Evolutionary conservation across 2,113 vertebrate genomes (phyloP).

Genomic region (Apodemus sylvaticus): DNA sequence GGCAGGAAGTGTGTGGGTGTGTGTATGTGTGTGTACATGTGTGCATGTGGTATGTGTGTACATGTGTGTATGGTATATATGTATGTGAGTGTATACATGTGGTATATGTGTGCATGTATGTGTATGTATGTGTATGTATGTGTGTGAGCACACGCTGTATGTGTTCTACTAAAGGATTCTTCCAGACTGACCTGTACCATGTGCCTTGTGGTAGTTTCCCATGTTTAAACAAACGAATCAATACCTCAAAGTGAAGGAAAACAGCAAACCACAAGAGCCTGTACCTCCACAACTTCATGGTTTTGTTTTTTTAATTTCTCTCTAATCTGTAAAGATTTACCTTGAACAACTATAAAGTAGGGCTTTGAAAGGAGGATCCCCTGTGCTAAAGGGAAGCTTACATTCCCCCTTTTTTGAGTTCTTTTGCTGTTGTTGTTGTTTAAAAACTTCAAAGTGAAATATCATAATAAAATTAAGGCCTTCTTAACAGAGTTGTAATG

Average conservation of each 20-base stretch:
- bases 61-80: background rate
- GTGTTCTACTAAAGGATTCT: background rate
- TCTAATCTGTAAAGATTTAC: slow-evolving; percentile 8
- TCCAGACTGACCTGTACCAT: background rate
- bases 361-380: background rate
- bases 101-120: background rate
- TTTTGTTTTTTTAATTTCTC: background rate
- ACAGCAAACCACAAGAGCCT: slow-evolving; percentile 12
- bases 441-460: background rate
- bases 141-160: background rate
- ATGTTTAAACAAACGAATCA: slow-evolving; percentile 27
- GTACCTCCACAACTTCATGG: slow-evolving; percentile 20
- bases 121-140: background rate
- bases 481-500: background rate
- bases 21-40: background rate
- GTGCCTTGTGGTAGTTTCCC: slow-evolving; percentile 20
- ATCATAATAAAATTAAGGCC: background rate
- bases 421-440: background rate
- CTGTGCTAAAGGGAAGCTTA: background rate
- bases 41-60: background rate
- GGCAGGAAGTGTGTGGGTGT: background rate
- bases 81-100: background rate
- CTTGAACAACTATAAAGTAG: background rate
- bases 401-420: background rate
- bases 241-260: slow-evolving; percentile 15